Base-by-base conservation (phyloP, 92 coral and sea anemone species). In the Phenganax stokvisi region DNA sequence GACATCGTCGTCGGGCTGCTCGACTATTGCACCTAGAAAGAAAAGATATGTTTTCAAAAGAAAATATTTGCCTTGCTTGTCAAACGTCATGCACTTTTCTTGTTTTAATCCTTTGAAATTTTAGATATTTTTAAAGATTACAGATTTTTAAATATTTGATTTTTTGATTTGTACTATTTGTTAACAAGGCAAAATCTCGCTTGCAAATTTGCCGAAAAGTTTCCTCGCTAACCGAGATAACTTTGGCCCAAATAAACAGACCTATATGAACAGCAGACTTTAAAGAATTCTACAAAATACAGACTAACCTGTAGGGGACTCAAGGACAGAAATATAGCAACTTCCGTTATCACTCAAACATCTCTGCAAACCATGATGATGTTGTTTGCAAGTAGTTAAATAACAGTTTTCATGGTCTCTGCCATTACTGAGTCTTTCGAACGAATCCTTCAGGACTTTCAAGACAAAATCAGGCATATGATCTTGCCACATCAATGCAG, bases 391-490 rank as follows among this genome's bases (percentile, higher is more conserved):
- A 15, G 56, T 4, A 0, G 73, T 3, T 1, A 59, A 79, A 27
- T 63, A 64, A 30, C 2, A 44, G 6, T 69, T 28, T 0, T 30
- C 71, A 10, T 44, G 47, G n/a, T 65, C 74, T 9, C 51, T 57
- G 20, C 27, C 62, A 7, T 9, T 47, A 2, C 17, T 11, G 37
- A 47, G 68, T 30, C 57, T 10, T 4, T n/a, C 25, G 12, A 79
- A 79, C 0, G 83, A 62, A 53, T 79, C 83, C 57, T 92, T 91
- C 10, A 94, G 93, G 13, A 89, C 98, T 59, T 94, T 90, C 6
- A 91, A 88, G 15, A 94, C 98, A 72, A 88, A 94, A 80, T 94
- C 98, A n/a, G 98, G 98, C 97, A 92, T 90, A 74, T 94, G 98
- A 75, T 94, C 98, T 71, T 87, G 91, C 98, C 98, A 94, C 98